phyloP scores from a whole-genome alignment of 2,797 vertebrate genomes.

The Scolopax bukidnonensis region DNA sequence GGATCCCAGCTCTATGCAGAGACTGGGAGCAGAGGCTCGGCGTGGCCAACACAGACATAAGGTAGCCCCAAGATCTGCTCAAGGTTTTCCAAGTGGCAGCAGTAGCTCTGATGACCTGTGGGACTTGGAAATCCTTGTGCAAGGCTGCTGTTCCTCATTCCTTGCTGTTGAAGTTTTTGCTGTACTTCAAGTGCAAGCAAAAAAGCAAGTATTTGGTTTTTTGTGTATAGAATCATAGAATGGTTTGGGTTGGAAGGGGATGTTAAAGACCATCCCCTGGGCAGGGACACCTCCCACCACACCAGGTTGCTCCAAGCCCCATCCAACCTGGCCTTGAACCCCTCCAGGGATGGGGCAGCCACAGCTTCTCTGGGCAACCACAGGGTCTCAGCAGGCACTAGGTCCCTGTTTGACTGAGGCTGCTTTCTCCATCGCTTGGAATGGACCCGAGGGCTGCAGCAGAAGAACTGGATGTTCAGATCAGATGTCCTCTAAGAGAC shows the following conservation, averaged over 20 bases:
- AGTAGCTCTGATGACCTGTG: background rate
- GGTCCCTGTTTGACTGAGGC: background rate
- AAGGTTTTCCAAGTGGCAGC: background rate
- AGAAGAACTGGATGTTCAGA: background rate
- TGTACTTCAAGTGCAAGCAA: background rate
- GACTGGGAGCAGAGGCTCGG: background rate
- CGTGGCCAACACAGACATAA: rapidly evolving
- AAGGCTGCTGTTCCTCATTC: background rate
- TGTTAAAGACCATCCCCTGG: too few species aligned
- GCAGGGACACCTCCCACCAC: too few species aligned
- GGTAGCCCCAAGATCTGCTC: rapidly evolving
- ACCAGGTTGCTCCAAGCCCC: too few species aligned
- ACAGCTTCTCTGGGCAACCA: too few species aligned
- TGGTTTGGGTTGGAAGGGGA: too few species aligned
- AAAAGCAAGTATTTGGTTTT: background rate
- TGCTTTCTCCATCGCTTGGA: background rate
- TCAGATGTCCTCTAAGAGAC: background rate
- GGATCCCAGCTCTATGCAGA: background rate
- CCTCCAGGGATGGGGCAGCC: too few species aligned
- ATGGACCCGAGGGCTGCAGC: background rate
- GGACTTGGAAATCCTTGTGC: background rate
- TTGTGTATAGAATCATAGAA: too few species aligned
- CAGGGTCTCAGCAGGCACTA: too few species aligned
- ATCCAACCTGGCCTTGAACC: too few species aligned
- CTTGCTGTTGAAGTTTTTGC: background rate